Evolutionary conservation across 2,113 vertebrate species (phyloP).

Genomic region (Pterocles gutturalis): DNA sequence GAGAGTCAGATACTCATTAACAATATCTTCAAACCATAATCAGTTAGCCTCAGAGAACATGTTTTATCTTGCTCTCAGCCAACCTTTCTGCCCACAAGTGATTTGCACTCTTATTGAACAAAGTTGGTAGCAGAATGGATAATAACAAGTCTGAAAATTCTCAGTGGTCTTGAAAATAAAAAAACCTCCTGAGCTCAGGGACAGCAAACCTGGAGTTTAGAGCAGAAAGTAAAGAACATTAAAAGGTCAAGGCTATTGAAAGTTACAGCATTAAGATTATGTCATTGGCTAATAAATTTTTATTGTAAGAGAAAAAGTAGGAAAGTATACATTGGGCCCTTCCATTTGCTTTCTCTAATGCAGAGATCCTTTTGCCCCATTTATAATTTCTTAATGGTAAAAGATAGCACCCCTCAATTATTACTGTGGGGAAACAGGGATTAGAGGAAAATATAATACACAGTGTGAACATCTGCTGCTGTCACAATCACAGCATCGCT

Average conservation of each 20-base stretch:
- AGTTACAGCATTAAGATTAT: neutral
- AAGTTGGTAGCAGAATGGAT: conserved; percentile 34
- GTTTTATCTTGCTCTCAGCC: conserved; percentile 37
- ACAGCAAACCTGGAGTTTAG: neutral
- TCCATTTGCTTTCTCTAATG: neutral
- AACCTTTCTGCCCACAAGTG: conserved; percentile 27
- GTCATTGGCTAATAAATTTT: neutral
- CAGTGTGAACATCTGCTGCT: neutral
- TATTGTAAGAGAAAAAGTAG: neutral
- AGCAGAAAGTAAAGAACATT: neutral
- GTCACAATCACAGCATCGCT: neutral
- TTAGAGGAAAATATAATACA: neutral
- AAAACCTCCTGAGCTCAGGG: neutral
- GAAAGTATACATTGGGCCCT: neutral
- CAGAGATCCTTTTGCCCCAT: neutral
- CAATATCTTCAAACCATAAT: conserved; percentile 25
- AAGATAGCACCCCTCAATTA: neutral
- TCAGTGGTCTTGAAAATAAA: neutral
- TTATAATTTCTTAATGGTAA: neutral
- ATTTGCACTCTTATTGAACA: conserved; percentile 24
- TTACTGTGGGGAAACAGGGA: neutral
- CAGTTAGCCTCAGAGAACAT: conserved; percentile 22
- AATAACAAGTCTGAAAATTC: conserved; percentile 15
- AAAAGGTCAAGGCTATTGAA: conserved; percentile 6
- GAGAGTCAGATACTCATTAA: conserved; percentile 25